Evolutionary conservation across 2,113 vertebrate genomes (phyloP).

Genomic region (Chaetura pelagica): DNA sequence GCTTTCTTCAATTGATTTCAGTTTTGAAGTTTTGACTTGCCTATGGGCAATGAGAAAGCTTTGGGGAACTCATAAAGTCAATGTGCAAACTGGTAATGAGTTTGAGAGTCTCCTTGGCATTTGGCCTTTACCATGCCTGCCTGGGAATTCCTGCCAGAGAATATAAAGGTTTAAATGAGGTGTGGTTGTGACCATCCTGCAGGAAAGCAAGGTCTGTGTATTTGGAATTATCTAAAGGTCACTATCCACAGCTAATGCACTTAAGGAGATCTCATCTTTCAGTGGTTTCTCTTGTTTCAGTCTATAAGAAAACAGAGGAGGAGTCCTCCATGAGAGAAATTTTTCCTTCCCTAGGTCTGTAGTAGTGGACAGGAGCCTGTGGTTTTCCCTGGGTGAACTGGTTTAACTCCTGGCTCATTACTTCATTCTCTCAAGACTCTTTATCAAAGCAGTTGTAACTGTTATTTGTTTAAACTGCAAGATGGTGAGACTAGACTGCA

Average conservation of each 20-base stretch:
- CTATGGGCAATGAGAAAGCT: neutral
- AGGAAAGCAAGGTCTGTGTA: neutral
- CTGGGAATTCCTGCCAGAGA: neutral
- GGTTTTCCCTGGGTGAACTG: neutral
- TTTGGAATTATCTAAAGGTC: neutral
- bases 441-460: neutral
- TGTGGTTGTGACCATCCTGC: neutral
- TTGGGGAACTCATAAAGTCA: neutral
- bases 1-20: neutral
- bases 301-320: neutral
- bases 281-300: neutral
- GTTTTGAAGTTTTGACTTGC: conserved; percentile 34
- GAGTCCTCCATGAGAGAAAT: neutral
- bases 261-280: neutral
- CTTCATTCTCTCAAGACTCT: neutral
- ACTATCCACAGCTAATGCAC: neutral
- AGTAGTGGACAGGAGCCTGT: neutral
- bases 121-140: neutral
- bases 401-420: neutral
- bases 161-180: neutral
- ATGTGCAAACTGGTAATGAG: neutral
- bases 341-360: neutral
- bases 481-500: neutral
- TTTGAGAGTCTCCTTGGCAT: neutral
- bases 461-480: neutral